Percentiles rank a stretch among this genome's conserved stretches.
phyloP scores from a whole-genome alignment of 2,113 vertebrate species.

The Vulpes vulpes region DNA sequence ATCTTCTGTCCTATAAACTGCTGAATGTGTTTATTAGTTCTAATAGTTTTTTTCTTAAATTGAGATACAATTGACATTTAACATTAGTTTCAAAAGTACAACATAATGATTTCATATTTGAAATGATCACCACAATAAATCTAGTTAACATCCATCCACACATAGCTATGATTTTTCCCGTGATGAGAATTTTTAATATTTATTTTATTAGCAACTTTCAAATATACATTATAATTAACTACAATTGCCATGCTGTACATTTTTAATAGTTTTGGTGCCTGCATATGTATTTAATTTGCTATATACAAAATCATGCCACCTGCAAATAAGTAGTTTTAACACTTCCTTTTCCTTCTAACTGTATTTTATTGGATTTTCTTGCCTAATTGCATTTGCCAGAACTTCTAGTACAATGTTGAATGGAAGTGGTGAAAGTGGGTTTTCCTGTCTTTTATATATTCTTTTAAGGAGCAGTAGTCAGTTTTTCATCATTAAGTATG shows the following conservation, averaged over 20 bases:
- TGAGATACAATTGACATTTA: not conserved
- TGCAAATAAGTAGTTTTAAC: not conserved
- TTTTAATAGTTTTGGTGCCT: not conserved
- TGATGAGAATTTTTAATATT: not conserved
- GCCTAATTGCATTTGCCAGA: not conserved
- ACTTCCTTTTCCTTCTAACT: not conserved
- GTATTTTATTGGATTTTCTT: not conserved
- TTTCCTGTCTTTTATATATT: not conserved
- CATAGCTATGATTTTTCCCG: not conserved
- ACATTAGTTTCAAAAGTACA: not conserved
- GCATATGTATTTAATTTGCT: not conserved
- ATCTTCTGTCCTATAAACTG: not conserved
- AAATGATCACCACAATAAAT: not conserved
- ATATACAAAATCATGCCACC: not conserved
- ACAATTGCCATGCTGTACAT: not conserved
- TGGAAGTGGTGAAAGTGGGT: not conserved
- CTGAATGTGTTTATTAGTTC: not conserved
- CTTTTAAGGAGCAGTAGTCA: not conserved
- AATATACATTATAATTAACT: not conserved
- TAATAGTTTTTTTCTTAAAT: not conserved
- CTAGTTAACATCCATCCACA: not conserved
- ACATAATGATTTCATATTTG: not conserved
- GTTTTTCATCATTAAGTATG: not conserved
- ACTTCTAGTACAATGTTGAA: not conserved
- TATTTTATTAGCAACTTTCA: not conserved